These are phyloP conservation scores for Synergus itoensis DNA, from an alignment of 2,888 invertebrate genomes.

Conservation along the genomic window DNA sequence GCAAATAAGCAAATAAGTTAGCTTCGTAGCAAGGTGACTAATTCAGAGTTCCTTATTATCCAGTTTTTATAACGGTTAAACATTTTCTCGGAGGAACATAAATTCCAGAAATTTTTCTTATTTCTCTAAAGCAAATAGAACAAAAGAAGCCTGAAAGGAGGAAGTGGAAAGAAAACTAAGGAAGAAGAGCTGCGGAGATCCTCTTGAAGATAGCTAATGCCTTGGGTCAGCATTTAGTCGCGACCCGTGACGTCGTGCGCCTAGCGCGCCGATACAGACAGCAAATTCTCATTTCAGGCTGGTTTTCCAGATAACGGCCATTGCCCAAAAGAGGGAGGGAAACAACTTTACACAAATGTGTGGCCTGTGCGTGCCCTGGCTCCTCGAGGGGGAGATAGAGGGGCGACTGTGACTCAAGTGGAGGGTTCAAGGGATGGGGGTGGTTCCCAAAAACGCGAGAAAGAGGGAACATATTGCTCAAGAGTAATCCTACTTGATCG, in stretches of 20 bases:
- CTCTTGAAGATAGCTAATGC: constrained; percentile 62
- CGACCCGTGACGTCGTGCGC: constrained; percentile 44
- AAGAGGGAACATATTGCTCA: constrained; percentile 71
- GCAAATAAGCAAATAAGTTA: too few relatives aligned
- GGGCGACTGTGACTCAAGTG: constrained; percentile 51
- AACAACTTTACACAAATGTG: constrained; percentile 54
- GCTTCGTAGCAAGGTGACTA: too few relatives aligned
- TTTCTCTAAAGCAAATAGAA: not conserved
- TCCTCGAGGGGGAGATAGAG: constrained; percentile 42
- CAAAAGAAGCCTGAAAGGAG: not conserved
- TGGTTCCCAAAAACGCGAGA: constrained; percentile 33
- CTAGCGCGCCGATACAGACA: constrained; percentile 59
- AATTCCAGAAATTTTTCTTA: constrained; percentile 2
- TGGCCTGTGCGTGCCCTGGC: constrained; percentile 54
- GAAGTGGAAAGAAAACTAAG: constrained; percentile 40
- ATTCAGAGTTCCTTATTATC: too few relatives aligned
- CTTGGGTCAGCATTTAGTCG: constrained; percentile 43
- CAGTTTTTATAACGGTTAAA: too few relatives aligned
- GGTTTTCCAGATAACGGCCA: constrained; percentile 69
- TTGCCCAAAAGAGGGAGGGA: constrained; percentile 63
- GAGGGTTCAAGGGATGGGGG: constrained; percentile 31
- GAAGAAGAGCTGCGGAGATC: constrained; percentile 49
- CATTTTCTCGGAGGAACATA: not conserved
- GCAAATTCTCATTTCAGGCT: constrained; percentile 67
- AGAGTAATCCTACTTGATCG: constrained; percentile 76